Conservation (phyloP, 2,888 invertebrate species). For the Osmoderma eremita region DNA sequence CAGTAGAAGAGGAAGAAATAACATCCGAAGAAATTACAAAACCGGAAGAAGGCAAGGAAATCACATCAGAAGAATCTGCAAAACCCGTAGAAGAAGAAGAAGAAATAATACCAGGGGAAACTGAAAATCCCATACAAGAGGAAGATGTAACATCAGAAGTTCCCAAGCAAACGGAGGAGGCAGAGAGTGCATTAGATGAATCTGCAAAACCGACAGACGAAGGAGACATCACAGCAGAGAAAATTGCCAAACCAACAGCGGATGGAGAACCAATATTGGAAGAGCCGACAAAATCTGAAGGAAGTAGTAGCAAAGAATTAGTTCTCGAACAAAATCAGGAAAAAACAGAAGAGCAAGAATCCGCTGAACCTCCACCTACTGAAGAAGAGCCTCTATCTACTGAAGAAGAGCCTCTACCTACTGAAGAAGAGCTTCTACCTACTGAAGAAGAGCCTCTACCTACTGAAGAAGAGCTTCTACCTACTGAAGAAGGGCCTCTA, state of each 20-base stretch:
- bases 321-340: neutral
- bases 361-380: too few relatives aligned
- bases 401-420: neutral
- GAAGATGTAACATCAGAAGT: neutral
- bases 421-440: too few relatives aligned
- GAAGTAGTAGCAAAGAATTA: neutral
- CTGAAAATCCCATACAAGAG: neutral
- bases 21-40: constrained; percentile 20
- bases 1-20: constrained; percentile 9
- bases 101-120: too few relatives aligned
- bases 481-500: too few relatives aligned
- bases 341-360: neutral
- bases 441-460: neutral
- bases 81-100: constrained; percentile 4
- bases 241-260: neutral
- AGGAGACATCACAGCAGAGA: constrained; percentile 6
- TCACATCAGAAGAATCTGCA: constrained; percentile 3
- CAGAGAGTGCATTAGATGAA: neutral
- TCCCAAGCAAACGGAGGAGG: neutral
- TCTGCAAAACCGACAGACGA: constrained; percentile 1
- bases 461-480: neutral
- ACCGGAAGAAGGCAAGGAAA: constrained; percentile 15
- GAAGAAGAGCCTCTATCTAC: neutral
- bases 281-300: constrained; percentile 1
- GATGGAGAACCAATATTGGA: neutral